Percentiles rank a stretch among this genome's conserved stretches.
These are phyloP conservation scores for Macrotis lagotis DNA, from an alignment of 2,113 vertebrate species.

Conservation along the genomic window DNA sequence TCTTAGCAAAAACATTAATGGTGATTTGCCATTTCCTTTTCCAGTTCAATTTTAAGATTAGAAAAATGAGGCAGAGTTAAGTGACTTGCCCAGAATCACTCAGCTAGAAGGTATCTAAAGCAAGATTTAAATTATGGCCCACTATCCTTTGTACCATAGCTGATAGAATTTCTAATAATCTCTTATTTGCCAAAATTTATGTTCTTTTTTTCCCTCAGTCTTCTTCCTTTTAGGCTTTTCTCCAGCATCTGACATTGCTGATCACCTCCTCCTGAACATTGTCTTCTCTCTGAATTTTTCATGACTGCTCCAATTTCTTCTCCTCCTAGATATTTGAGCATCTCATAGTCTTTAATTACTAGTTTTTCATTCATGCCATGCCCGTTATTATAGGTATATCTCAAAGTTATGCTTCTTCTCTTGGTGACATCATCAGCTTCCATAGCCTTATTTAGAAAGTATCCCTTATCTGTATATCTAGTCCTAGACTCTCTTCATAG, in stretches of 20 bases:
- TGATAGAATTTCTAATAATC: neutral
- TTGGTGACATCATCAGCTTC: neutral
- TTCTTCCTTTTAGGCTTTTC: neutral
- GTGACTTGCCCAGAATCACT: too few species aligned
- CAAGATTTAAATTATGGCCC: too few species aligned
- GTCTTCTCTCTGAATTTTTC: neutral
- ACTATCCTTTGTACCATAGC: too few species aligned
- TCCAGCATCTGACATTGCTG: neutral
- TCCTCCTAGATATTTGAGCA: neutral
- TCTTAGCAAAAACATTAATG: too few species aligned
- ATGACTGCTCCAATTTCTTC: neutral
- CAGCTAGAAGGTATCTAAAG: too few species aligned
- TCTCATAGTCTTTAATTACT: neutral
- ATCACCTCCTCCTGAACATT: neutral
- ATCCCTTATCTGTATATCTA: neutral
- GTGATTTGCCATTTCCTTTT: too few species aligned
- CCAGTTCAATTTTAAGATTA: too few species aligned
- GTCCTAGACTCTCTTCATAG: too few species aligned
- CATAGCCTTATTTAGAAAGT: neutral
- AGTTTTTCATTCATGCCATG: neutral
- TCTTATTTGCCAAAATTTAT: neutral
- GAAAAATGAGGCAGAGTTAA: too few species aligned
- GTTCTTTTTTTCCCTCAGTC: neutral
- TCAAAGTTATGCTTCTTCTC: neutral
- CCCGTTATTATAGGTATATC: neutral